phyloP scores from a whole-genome alignment of 1,140 invertebrate species.

The Leucophenga varia region DNA sequence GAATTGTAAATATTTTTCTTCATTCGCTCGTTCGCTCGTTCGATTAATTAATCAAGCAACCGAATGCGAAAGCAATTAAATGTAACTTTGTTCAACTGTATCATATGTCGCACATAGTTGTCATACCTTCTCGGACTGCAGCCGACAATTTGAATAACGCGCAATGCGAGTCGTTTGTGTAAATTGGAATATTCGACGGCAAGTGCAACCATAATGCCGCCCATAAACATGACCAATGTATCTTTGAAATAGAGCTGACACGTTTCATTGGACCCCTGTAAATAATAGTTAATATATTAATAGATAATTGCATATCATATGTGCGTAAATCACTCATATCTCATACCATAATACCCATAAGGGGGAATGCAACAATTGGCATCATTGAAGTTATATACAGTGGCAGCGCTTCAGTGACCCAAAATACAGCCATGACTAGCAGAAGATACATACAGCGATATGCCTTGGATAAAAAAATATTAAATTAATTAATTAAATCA shows the following conservation, averaged over 20 bases:
- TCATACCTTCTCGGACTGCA: conserved; percentile 69
- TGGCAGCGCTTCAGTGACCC: conserved; percentile 81
- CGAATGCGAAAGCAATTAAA: no score
- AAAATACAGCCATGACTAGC: conserved; percentile 80
- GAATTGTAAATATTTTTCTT: no score
- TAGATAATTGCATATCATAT: background rate
- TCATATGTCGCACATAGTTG: conserved; percentile 13
- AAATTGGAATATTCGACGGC: conserved; percentile 83
- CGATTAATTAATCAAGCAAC: no score
- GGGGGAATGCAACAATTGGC: conserved; percentile 79
- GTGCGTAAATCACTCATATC: background rate
- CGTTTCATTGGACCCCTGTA: conserved; percentile 62
- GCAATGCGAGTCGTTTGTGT: conserved; percentile 80
- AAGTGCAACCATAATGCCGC: conserved; percentile 78
- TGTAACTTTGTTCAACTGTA: no score
- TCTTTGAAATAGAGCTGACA: conserved; percentile 79
- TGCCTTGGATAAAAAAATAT: conserved; percentile 54
- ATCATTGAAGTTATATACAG: conserved; percentile 79
- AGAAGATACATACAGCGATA: conserved; percentile 76
- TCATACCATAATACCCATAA: conserved; percentile 66
- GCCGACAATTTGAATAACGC: conserved; percentile 76
- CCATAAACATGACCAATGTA: conserved; percentile 84
- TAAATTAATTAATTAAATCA: background rate
- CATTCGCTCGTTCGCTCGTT: no score
- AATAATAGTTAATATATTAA: background rate